Percentiles rank a stretch among this genome's conserved stretches.
phyloP scores from a whole-genome alignment of 2,113 vertebrate species.

The Neolamprologus hecqui region DNA sequence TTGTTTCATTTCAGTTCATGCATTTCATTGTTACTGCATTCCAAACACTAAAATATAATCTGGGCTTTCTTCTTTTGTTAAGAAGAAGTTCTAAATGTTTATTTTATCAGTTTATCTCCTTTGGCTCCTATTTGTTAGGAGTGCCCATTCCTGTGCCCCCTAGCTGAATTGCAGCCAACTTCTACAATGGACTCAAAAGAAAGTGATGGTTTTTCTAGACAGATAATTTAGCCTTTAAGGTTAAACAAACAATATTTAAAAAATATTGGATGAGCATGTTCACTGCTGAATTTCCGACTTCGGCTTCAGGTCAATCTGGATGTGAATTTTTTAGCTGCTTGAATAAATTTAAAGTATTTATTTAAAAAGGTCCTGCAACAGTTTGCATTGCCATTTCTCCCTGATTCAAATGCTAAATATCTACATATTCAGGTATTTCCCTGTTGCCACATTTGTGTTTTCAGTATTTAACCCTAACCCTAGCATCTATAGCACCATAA shows the following conservation, averaged over 20 bases:
- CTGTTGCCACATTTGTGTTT: neutral
- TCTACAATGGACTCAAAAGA: neutral
- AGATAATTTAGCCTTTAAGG: neutral
- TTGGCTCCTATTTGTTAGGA: neutral
- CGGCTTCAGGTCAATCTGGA: neutral
- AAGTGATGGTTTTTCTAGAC: neutral
- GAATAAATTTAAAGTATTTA: neutral
- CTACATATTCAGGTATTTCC: neutral
- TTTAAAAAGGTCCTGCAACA: neutral
- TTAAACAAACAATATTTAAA: neutral
- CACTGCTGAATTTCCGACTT: fast-evolving
- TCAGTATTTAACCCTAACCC: neutral
- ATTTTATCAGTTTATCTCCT: neutral
- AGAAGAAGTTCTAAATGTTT: neutral
- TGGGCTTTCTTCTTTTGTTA: neutral
- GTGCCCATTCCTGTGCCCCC: neutral
- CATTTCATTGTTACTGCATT: neutral
- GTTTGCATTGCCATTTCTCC: neutral
- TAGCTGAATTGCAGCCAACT: neutral
- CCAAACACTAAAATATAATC: neutral
- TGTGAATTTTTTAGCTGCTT: fast-evolving
- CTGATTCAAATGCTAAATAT: neutral
- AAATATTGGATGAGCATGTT: neutral
- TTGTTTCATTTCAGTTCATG: neutral
- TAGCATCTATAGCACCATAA: neutral